phyloP scores from a whole-genome alignment of 2,113 vertebrate species.

The Talpa occidentalis region DNA sequence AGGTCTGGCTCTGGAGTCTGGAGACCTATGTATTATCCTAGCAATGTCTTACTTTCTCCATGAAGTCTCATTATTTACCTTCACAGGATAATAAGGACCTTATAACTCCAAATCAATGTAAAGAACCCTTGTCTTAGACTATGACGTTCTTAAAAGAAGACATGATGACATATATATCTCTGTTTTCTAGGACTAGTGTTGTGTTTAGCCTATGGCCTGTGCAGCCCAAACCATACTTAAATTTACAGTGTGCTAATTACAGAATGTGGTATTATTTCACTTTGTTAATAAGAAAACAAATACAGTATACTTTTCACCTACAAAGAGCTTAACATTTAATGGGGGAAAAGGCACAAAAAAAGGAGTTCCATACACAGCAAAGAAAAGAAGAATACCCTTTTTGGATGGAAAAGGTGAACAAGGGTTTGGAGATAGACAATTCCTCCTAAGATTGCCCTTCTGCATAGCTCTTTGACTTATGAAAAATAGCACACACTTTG shows the following conservation, averaged over 20 bases:
- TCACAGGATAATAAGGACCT: neutral
- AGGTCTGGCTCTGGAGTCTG: neutral
- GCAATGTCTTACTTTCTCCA: neutral
- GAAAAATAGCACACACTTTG: neutral
- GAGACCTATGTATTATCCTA: neutral
- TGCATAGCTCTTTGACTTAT: neutral
- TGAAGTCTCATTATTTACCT: neutral
- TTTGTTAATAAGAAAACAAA: neutral
- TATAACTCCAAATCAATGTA: neutral
- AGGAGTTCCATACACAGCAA: neutral
- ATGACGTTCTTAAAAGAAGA: neutral
- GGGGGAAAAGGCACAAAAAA: neutral
- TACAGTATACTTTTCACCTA: neutral
- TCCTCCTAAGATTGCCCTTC: neutral
- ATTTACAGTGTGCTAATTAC: neutral
- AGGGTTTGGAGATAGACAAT: neutral
- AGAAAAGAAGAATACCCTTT: slow-evolving; percentile 17
- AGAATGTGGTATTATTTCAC: neutral
- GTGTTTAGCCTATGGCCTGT: neutral
- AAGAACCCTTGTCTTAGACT: neutral
- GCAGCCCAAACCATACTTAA: neutral
- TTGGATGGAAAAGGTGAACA: neutral
- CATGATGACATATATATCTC: neutral
- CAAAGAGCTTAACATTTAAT: neutral
- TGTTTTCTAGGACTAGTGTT: neutral